These are phyloP conservation scores for Hylaea fasciaria DNA, from an alignment of 2,888 invertebrate species.

Conservation along the genomic window DNA sequence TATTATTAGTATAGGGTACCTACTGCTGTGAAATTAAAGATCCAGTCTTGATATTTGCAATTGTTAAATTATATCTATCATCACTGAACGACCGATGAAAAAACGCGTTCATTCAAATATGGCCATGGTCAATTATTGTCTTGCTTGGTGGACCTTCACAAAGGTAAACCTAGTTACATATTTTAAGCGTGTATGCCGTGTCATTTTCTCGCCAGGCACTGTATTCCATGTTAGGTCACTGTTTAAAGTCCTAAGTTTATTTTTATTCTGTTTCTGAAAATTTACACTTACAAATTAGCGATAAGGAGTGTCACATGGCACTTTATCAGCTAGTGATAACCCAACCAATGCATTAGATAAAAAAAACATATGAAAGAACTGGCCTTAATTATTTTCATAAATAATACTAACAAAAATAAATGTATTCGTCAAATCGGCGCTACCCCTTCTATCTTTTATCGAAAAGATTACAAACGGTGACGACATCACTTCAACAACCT, in stretches of 20 bases:
- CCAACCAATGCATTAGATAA: conserved; percentile 79
- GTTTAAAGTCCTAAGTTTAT: conserved; percentile 14
- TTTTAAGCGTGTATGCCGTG: conserved; percentile 1
- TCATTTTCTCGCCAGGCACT: conserved; percentile 25
- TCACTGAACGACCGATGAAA: not conserved
- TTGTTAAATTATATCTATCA: too few species aligned
- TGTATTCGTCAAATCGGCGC: conserved; percentile 43
- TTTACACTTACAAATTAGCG: conserved; percentile 65
- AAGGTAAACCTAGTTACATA: conserved; percentile 11
- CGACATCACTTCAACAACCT: conserved; percentile 68
- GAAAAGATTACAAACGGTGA: conserved; percentile 65
- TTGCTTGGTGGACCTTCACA: not conserved
- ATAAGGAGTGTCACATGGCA: conserved; percentile 82
- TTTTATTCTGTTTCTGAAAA: conserved; percentile 38
- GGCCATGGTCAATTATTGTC: not conserved
- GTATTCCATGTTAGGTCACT: conserved; percentile 13
- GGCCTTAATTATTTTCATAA: conserved; percentile 70
- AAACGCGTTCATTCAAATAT: not conserved
- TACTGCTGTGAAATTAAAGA: too few species aligned
- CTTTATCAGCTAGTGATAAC: conserved; percentile 80
- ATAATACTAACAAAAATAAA: conserved; percentile 52
- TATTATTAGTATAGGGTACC: too few species aligned
- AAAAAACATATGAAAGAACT: conserved; percentile 68
- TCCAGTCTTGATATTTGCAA: too few species aligned
- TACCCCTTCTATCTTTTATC: conserved; percentile 55